Evolutionary conservation across 2,797 vertebrate genomes (phyloP).

Genomic region (Poecilia picta): DNA sequence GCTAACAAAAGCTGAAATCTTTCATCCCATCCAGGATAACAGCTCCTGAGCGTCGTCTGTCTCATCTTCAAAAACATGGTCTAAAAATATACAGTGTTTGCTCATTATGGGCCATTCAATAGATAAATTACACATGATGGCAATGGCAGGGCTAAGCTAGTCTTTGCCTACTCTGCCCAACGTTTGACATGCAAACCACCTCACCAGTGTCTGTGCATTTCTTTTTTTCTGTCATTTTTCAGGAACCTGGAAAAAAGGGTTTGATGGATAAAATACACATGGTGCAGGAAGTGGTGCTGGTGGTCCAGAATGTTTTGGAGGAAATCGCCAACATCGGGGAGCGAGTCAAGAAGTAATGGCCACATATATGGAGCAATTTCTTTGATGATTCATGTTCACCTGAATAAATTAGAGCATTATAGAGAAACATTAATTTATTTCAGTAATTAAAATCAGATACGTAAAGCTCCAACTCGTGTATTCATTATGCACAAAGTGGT

Average conservation of each 20-base stretch:
- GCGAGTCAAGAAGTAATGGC: slow-evolving; percentile 92
- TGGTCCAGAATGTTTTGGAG: slow-evolving; percentile 90
- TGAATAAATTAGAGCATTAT: background rate
- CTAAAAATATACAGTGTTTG: slow-evolving; percentile 77
- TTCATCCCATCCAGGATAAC: slow-evolving; percentile 67
- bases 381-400: background rate
- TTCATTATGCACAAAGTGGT: background rate
- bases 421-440: background rate
- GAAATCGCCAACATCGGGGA: slow-evolving; percentile 92
- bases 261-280: slow-evolving; percentile 96
- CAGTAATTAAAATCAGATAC: background rate
- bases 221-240: slow-evolving; percentile 30
- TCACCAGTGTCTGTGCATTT: slow-evolving; percentile 72
- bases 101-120: slow-evolving; percentile 83
- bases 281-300: slow-evolving; percentile 95
- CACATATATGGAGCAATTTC: background rate
- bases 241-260: slow-evolving; percentile 94
- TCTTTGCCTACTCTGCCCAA: slow-evolving; percentile 72
- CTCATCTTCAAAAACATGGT: slow-evolving; percentile 77
- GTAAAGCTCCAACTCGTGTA: background rate
- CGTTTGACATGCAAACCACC: slow-evolving; percentile 70
- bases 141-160: slow-evolving; percentile 75
- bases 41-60: slow-evolving; percentile 60
- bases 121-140: slow-evolving; percentile 81
- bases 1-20: slow-evolving; percentile 79